Conservation (phyloP, 2,797 vertebrate genomes). For the Thamnophis elegans region DNA sequence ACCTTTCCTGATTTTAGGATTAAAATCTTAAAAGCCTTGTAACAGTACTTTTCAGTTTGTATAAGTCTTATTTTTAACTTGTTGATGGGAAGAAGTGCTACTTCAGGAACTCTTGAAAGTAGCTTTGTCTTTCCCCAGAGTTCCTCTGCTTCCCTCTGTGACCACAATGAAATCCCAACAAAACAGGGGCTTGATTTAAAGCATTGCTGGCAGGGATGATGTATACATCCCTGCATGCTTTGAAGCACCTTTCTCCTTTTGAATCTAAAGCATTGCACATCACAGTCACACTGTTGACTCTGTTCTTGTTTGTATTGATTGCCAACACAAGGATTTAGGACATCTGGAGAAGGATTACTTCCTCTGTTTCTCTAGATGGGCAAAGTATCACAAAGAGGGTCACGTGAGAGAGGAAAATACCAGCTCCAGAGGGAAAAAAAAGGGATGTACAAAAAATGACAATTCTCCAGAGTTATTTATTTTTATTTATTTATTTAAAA, state of each 20-base stretch:
- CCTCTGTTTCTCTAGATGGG: neutral
- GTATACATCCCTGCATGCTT: neutral
- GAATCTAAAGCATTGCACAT: neutral
- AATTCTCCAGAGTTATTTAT: neutral
- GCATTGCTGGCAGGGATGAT: neutral
- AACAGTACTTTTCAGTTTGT: neutral
- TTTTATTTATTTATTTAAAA: neutral
- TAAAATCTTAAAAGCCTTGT: neutral
- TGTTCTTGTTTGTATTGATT: neutral
- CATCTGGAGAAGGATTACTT: neutral
- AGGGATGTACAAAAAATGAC: neutral
- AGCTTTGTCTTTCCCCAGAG: neutral
- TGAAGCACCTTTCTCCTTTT: neutral
- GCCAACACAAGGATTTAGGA: neutral
- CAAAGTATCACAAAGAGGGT: neutral
- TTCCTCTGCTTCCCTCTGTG: neutral
- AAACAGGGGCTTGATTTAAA: neutral
- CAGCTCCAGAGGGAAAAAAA: neutral
- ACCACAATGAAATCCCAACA: neutral
- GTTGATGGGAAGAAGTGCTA: neutral
- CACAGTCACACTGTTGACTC: neutral
- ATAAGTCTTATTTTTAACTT: neutral
- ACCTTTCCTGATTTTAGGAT: neutral
- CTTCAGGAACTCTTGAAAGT: neutral
- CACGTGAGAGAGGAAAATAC: neutral